These are phyloP conservation scores for Gephyroberyx darwinii DNA, from an alignment of 2,797 vertebrate genomes.

Conservation along the genomic window DNA sequence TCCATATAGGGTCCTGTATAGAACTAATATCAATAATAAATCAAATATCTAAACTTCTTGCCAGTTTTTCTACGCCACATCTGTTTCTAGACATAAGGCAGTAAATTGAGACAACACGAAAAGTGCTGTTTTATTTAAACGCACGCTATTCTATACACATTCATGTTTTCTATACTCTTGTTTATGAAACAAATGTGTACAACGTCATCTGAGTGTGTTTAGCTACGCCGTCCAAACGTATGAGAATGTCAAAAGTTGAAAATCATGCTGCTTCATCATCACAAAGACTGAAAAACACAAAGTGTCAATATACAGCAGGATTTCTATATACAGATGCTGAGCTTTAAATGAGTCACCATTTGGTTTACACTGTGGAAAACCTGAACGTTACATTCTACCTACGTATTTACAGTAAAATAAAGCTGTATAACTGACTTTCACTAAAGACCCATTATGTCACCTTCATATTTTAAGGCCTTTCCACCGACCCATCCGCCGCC, in stretches of 20 bases:
- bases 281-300: neutral
- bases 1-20: neutral
- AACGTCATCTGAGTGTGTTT: neutral
- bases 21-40: conserved; percentile 20
- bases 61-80: conserved; percentile 12
- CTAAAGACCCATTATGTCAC: too few relatives aligned
- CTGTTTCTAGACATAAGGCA: conserved; percentile 9
- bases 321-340: neutral
- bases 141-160: neutral
- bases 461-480: too few relatives aligned
- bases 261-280: neutral
- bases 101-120: neutral
- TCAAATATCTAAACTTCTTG: conserved; percentile 11
- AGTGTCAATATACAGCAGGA: neutral
- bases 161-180: neutral
- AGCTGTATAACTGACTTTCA: too few relatives aligned
- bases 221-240: neutral
- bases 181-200: neutral
- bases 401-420: too few relatives aligned
- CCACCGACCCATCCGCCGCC: too few relatives aligned
- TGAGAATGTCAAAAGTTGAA: neutral
- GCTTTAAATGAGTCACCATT: neutral
- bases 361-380: too few relatives aligned
- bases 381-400: too few relatives aligned
- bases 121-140: conserved; percentile 26